Conservation (phyloP, 2,888 invertebrate species). For the Microplitis manilae region DNA sequence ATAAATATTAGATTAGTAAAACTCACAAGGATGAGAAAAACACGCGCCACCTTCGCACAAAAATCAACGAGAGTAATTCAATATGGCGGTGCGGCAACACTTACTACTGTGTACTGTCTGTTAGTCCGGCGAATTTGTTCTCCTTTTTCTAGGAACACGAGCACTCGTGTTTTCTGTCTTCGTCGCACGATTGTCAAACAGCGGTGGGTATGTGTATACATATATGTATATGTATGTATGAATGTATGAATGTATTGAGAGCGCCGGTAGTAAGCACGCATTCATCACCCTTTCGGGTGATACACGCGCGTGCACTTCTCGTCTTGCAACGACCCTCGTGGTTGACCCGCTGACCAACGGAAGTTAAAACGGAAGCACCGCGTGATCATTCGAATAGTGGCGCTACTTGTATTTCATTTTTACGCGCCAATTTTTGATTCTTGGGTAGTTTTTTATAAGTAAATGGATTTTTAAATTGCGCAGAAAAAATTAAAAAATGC, state of each 20-base stretch:
- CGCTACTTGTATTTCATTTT: background rate
- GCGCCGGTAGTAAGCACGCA: slow-evolving; percentile 24
- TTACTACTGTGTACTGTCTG: background rate
- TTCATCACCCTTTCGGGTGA: slow-evolving; percentile 29
- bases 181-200: background rate
- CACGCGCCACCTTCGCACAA: slow-evolving; percentile 71
- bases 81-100: slow-evolving; percentile 73
- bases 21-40: slow-evolving; percentile 53
- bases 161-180: background rate
- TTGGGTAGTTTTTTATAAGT: background rate
- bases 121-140: background rate
- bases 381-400: background rate
- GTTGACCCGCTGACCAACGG: slow-evolving; percentile 20
- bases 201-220: background rate
- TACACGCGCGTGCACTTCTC: slow-evolving; percentile 26
- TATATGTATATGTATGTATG: background rate
- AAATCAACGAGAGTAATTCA: slow-evolving; percentile 77
- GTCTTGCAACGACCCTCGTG: slow-evolving; percentile 31
- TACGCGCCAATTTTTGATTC: background rate
- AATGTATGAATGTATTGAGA: background rate
- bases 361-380: slow-evolving; percentile 28
- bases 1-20: slow-evolving; percentile 36
- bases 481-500: no score
- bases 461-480: no score
- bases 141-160: background rate